These are phyloP conservation scores for Falco rusticolus DNA, from an alignment of 2,797 vertebrate species.

Conservation along the genomic window DNA sequence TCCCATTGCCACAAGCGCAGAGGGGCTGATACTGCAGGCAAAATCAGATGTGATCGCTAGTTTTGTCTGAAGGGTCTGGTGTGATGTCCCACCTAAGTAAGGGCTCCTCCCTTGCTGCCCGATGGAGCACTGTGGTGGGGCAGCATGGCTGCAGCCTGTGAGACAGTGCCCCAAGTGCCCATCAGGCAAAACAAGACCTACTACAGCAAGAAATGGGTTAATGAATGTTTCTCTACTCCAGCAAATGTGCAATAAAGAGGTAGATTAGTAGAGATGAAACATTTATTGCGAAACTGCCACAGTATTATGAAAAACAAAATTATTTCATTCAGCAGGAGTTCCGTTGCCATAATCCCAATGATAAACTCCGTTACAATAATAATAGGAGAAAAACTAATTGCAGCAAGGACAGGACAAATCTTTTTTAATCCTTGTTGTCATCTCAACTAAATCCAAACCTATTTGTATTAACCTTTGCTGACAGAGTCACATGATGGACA, in stretches of 20 bases:
- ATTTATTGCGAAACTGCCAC: slow-evolving; percentile 67
- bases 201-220: slow-evolving; percentile 61
- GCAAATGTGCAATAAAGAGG: slow-evolving; percentile 65
- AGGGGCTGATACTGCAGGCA: not conserved
- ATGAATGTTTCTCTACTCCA: slow-evolving; percentile 48
- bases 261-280: slow-evolving; percentile 77
- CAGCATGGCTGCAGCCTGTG: not conserved
- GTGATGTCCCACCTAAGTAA: not conserved
- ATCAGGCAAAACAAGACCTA: not conserved
- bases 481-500: slow-evolving; percentile 89
- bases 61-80: not conserved
- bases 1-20: not conserved
- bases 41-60: not conserved
- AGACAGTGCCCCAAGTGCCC: not conserved
- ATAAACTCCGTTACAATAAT: slow-evolving; percentile 78
- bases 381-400: slow-evolving; percentile 85
- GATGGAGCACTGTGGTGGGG: not conserved
- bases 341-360: slow-evolving; percentile 66
- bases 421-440: slow-evolving; percentile 87
- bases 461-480: slow-evolving; percentile 93
- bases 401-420: slow-evolving; percentile 82
- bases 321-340: slow-evolving; percentile 50
- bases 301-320: slow-evolving; percentile 64
- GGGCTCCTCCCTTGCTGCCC: not conserved
- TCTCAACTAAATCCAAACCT: slow-evolving; percentile 86